Evolutionary conservation across 2,113 vertebrate genomes (phyloP), one percentile per base, ranked within the genome.

Genomic region (Oreochromis spilurus): DNA sequence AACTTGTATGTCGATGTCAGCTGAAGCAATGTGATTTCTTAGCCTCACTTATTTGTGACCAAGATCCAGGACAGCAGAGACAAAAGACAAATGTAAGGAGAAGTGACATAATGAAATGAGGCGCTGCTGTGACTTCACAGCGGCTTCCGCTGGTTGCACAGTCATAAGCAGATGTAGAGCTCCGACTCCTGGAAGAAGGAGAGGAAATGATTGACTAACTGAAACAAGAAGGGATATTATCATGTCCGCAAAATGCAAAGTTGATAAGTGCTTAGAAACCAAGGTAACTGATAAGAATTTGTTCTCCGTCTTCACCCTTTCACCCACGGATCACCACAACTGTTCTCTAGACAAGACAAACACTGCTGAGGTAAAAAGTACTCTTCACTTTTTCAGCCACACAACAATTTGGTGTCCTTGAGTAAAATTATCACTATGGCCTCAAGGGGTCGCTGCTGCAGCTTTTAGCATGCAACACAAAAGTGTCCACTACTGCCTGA

Each of bases 101-200:
- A 19, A 24, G 36, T 9, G 2, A n/a, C 10, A 1, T 8, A 60
- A 31, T 24, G 67, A 81, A 45, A 45, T 5, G 34, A 54, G 21
- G 62, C 38, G 3, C 54, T 34, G 55, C 26, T 80, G 36, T 7
- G 4, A 13, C 14, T 36, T 54, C 17, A 17, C 13, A 12, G 80
- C 53, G 0, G 43, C 13, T 77, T 48, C 70, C 4, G 81, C 82
- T 13, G 83, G 65, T 48, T 4, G 9, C 14, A 0, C 26, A 29
- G 54, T 93, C 90, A 95, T 26, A 95, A 36, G 65, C 95, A 95
- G 92, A 96, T 95, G 85, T 84, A 95, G 45, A 95, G 94, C 89
- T 96, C 94, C 43, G 94, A 75, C 58, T 94, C 91, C 93, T 94
- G 82, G 4, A 90, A 65, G 43, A 77, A 7, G 45, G 2, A 60